Percentiles rank a stretch among this genome's conserved stretches.
These are phyloP conservation scores for Diuraphis noxia DNA, from an alignment of 1,140 invertebrate genomes.

Conservation along the genomic window DNA sequence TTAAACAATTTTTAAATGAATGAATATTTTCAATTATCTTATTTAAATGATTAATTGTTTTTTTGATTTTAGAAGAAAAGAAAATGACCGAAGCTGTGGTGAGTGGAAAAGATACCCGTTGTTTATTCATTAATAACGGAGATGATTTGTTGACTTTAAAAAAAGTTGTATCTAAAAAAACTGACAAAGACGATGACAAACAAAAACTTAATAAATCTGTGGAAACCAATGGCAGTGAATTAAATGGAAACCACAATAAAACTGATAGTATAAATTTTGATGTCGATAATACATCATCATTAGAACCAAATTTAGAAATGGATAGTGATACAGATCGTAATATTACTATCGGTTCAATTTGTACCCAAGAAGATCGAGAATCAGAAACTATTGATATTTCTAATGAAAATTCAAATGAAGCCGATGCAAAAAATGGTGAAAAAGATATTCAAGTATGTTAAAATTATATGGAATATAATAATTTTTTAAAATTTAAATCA, in stretches of 20 bases:
- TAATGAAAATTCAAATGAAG: slow-evolving; percentile 50
- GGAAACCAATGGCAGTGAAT: slow-evolving; percentile 40
- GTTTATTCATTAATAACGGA: slow-evolving; percentile 47
- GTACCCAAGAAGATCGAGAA: slow-evolving; percentile 49
- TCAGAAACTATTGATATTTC: slow-evolving; percentile 48
- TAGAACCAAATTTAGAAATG: slow-evolving; percentile 49
- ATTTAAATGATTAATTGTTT: not conserved
- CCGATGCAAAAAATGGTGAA: slow-evolving; percentile 13
- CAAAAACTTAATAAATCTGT: slow-evolving; percentile 30
- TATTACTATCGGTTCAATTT: slow-evolving; percentile 49
- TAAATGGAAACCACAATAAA: slow-evolving; percentile 50
- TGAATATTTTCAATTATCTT: not conserved
- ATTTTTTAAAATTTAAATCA: not conserved
- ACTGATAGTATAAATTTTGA: slow-evolving; percentile 50
- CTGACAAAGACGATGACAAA: slow-evolving; percentile 44
- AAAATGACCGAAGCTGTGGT: slow-evolving; percentile 41
- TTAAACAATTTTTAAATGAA: not conserved
- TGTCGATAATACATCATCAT: slow-evolving; percentile 48
- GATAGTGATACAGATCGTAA: slow-evolving; percentile 51
- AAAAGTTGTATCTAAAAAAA: slow-evolving; percentile 50
- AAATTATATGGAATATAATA: not conserved
- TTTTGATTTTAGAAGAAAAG: slow-evolving; percentile 18
- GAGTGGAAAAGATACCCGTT: slow-evolving; percentile 46
- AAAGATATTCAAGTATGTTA: slow-evolving; percentile 32
- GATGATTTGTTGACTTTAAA: slow-evolving; percentile 51